Base-by-base conservation (phyloP, 2,888 invertebrate genomes). In the Cactoblastis cactorum region DNA sequence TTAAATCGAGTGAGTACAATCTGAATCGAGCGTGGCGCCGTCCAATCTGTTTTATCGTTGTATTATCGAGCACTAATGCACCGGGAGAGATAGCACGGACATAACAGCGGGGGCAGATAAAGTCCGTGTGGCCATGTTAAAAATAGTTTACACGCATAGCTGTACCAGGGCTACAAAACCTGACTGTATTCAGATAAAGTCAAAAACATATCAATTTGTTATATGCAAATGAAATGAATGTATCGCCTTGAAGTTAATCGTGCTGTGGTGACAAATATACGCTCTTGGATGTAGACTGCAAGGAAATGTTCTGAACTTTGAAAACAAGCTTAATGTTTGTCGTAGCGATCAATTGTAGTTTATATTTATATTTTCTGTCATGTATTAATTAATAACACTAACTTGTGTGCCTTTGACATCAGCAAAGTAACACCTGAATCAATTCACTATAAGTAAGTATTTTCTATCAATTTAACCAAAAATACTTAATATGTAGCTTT, bases 51-150 rank as follows among this genome's bases (percentile, higher is more conserved):
- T 77, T 87, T 88, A 89, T 88, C 88, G 79, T 72, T 66, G 76
- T 77, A 74, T 87, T 88, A 88, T 89, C 88, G 82, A 77, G 79
- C 83, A 85, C 88, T 89, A 89, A 89, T 89, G 88, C 88, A 89
- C 84, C 77, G 83, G 67, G 64, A 67, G 70, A 77, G 88, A 89
- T 88, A 89, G 80, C 70, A 59, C 69, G 67, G 76, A 72, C 83
- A 84, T 84, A 84, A 87, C 85, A 85, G 86, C 84, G 74, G 86
- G 80, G 76, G 85, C 86, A 81, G 88, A 89, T 88, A 87, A 80
- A 79, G 80, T 71, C 85, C 68, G 85, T 87, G 88, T 88, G 87
- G 86, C 74, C 87, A 83, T 87, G 88, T 87, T 87, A 83, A 84
- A 87, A 87, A 88, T 87, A 86, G 85, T 87, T 82, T 84, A 87